Conservation (phyloP, 2,797 vertebrate genomes). For the Steatocranus sp. region DNA sequence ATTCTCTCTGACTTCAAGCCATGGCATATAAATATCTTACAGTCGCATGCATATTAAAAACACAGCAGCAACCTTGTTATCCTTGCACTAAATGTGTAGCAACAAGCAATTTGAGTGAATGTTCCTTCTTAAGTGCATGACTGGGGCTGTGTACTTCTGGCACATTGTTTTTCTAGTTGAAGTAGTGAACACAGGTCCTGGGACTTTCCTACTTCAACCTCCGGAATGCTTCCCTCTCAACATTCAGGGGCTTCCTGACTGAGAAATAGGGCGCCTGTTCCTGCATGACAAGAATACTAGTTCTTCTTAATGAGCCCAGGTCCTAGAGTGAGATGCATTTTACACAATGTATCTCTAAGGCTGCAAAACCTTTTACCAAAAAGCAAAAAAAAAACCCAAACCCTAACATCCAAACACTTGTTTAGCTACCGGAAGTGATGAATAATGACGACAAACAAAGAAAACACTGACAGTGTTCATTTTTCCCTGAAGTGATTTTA, state of each 20-base stretch:
- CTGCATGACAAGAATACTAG: slow-evolving; percentile 53
- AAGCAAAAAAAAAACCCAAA: background rate
- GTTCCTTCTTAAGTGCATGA: slow-evolving; percentile 26
- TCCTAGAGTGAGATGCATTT: slow-evolving; percentile 41
- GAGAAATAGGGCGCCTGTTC: slow-evolving; percentile 44
- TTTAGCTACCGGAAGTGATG: slow-evolving; percentile 45
- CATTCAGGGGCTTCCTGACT: slow-evolving; percentile 48
- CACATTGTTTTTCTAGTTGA: slow-evolving; percentile 35
- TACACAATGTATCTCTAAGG: slow-evolving; percentile 45
- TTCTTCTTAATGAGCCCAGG: slow-evolving; percentile 48
- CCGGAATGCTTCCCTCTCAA: slow-evolving; percentile 36
- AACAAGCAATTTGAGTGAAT: slow-evolving; percentile 32
- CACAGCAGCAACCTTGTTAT: slow-evolving; percentile 16
- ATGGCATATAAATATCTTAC: background rate
- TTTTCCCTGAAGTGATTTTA: slow-evolving; percentile 87
- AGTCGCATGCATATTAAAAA: slow-evolving; percentile 21
- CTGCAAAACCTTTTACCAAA: slow-evolving; percentile 31
- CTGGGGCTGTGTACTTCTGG: slow-evolving; percentile 19
- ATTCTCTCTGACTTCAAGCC: background rate
- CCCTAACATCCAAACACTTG: slow-evolving; percentile 37
- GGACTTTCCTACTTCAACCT: slow-evolving; percentile 54
- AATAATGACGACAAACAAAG: slow-evolving; percentile 38
- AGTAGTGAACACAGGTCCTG: slow-evolving; percentile 56
- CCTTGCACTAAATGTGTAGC: slow-evolving; percentile 5
- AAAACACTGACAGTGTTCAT: slow-evolving; percentile 41